phyloP scores from a whole-genome alignment of 2,113 vertebrate species.

The Danionella cerebrum region DNA sequence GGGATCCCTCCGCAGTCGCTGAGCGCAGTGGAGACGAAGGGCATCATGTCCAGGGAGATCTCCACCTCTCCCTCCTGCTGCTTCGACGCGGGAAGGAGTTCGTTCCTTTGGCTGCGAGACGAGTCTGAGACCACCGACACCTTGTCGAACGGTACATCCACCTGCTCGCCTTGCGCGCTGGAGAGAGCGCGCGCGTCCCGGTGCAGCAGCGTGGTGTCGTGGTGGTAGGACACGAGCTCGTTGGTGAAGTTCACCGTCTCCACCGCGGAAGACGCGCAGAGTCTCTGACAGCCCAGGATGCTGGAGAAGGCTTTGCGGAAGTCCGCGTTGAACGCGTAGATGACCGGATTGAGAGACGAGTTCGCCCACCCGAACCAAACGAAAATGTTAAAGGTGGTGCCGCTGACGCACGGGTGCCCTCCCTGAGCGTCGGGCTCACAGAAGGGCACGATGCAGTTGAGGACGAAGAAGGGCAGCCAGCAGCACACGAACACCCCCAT shows the following conservation, averaged over 20 bases:
- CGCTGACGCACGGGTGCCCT: conserved; percentile 57
- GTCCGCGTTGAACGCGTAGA: conserved; percentile 74
- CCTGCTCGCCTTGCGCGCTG: conserved; percentile 35
- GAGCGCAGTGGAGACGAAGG: conserved; percentile 34
- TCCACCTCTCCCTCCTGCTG: conserved; percentile 58
- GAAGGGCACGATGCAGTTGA: conserved; percentile 76
- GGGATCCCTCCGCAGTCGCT: conserved; percentile 43
- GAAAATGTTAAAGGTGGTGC: conserved; percentile 72
- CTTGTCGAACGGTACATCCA: conserved; percentile 44
- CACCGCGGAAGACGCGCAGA: conserved; percentile 57
- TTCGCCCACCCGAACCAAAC: conserved; percentile 79
- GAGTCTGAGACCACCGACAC: conserved; percentile 41
- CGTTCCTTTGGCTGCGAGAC: conserved; percentile 40
- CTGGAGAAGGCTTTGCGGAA: conserved; percentile 70
- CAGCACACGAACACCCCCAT: conserved; percentile 78
- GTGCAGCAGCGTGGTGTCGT: conserved; percentile 61
- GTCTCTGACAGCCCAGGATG: conserved; percentile 60
- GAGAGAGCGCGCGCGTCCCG: conserved; percentile 48
- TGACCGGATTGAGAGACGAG: conserved; percentile 73
- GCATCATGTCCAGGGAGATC: conserved; percentile 56
- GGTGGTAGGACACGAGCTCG: conserved; percentile 68
- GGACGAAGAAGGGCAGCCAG: conserved; percentile 77
- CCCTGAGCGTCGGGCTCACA: conserved; percentile 48
- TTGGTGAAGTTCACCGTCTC: conserved; percentile 68
- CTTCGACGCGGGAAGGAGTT: conserved; percentile 47